These are phyloP conservation scores for Drosophila gaucha DNA, from an alignment of 2,888 invertebrate genomes.

Conservation along the genomic window DNA sequence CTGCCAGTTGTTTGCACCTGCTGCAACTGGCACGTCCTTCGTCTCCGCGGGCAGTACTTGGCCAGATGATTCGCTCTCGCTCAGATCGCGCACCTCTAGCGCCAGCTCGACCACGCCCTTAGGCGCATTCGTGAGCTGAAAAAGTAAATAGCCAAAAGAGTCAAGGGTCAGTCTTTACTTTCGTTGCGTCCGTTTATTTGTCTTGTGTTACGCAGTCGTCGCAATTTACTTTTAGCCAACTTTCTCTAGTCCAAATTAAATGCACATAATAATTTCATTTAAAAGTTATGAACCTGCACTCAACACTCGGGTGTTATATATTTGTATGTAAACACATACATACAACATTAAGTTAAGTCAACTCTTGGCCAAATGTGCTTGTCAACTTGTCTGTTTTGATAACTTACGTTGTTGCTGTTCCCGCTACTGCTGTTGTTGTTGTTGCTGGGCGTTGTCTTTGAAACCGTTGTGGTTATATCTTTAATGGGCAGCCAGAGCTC, in stretches of 20 bases:
- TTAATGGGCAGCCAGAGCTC: constrained; percentile 84
- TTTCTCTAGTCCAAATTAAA: constrained; percentile 52
- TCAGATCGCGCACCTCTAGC: constrained; percentile 82
- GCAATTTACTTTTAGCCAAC: constrained; percentile 42
- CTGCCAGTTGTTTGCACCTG: constrained; percentile 67
- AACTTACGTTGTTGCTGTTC: constrained; percentile 65
- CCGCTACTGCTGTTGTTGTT: constrained; percentile 58
- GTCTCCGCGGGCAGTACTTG: constrained; percentile 1
- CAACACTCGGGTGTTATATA: constrained; percentile 20
- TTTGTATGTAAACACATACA: not conserved
- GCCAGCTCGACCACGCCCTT: constrained; percentile 84
- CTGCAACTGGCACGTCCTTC: constrained; percentile 1
- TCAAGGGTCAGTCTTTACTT: constrained; percentile 39
- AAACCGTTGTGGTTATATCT: constrained; percentile 83
- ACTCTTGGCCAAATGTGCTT: constrained; percentile 28
- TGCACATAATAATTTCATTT: constrained; percentile 41
- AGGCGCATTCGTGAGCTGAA: constrained; percentile 76
- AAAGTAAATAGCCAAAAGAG: constrained; percentile 9
- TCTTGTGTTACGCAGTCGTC: constrained; percentile 36
- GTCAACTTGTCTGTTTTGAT: constrained; percentile 39
- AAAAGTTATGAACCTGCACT: constrained; percentile 25
- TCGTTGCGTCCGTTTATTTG: constrained; percentile 14
- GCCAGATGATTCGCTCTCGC: constrained; percentile 35
- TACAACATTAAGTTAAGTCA: constrained; percentile 35
- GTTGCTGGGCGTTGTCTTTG: constrained; percentile 62